Conservation (phyloP, 2,797 vertebrate genomes). For the Notolabrus celidotus region DNA sequence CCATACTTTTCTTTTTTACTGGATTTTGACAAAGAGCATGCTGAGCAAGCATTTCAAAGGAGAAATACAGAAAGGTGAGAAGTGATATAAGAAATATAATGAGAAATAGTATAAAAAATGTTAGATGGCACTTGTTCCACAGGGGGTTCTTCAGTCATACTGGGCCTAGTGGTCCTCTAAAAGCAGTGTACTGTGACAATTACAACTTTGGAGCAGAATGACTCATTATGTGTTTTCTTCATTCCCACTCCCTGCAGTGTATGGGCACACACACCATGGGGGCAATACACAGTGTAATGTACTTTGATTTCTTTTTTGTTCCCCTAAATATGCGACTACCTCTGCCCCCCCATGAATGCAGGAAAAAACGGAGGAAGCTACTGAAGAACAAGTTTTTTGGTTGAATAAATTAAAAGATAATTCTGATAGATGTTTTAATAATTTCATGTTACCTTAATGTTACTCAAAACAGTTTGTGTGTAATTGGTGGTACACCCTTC, state of each 20-base stretch:
- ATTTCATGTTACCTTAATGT: neutral
- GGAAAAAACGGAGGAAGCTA: neutral
- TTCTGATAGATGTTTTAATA: neutral
- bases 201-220: slow-evolving; percentile 16
- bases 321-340: neutral
- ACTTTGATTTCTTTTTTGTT: neutral
- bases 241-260: neutral
- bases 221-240: slow-evolving; percentile 4
- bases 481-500: slow-evolving; percentile 20
- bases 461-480: neutral
- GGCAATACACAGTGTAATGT: neutral
- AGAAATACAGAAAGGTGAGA: too few relatives aligned
- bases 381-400: neutral
- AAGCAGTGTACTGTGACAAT: slow-evolving; percentile 9
- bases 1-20: too few relatives aligned
- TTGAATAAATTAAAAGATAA: neutral
- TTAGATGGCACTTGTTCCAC: neutral
- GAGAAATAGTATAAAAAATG: too few relatives aligned
- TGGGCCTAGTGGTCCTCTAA: neutral
- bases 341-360: neutral
- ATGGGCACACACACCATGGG: neutral
- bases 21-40: too few relatives aligned
- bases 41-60: too few relatives aligned
- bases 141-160: neutral
- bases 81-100: too few relatives aligned